These are phyloP conservation scores for Brachyhypopomus occidentalis DNA, from an alignment of 2,113 vertebrate genomes.

Conservation along the genomic window DNA sequence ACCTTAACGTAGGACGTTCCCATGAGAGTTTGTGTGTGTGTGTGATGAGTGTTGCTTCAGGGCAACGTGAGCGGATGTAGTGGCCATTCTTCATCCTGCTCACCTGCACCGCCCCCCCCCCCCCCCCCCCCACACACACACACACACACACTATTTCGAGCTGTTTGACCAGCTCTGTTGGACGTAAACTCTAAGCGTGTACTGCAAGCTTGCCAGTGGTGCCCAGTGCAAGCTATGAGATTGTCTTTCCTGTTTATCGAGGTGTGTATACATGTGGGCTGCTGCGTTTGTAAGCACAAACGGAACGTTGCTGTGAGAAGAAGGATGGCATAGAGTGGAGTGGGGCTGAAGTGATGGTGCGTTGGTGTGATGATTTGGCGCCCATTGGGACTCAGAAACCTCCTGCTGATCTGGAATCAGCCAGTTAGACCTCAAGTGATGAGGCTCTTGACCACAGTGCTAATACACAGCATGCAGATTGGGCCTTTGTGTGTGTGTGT, in stretches of 20 bases:
- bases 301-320: too few relatives aligned
- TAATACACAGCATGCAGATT: conserved; percentile 23
- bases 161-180: too few relatives aligned
- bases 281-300: too few relatives aligned
- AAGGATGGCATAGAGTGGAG: too few relatives aligned
- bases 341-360: not conserved
- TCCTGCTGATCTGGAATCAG: conserved; percentile 24
- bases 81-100: too few relatives aligned
- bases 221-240: not conserved
- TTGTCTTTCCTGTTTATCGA: not conserved
- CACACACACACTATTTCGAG: too few relatives aligned
- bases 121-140: too few relatives aligned
- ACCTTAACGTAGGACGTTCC: too few relatives aligned
- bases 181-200: too few relatives aligned
- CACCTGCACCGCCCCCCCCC: too few relatives aligned
- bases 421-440: conserved; percentile 10
- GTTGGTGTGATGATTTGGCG: conserved; percentile 2
- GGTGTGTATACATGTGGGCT: not conserved
- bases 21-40: conserved; percentile 17
- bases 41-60: not conserved
- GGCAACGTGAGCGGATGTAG: too few relatives aligned
- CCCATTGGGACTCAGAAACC: not conserved
- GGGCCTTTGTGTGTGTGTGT: conserved; percentile 59
- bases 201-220: too few relatives aligned
- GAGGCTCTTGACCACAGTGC: conserved; percentile 12